These are phyloP conservation scores for Homarus gammarus DNA, from an alignment of 2,888 invertebrate species.

Conservation along the genomic window DNA sequence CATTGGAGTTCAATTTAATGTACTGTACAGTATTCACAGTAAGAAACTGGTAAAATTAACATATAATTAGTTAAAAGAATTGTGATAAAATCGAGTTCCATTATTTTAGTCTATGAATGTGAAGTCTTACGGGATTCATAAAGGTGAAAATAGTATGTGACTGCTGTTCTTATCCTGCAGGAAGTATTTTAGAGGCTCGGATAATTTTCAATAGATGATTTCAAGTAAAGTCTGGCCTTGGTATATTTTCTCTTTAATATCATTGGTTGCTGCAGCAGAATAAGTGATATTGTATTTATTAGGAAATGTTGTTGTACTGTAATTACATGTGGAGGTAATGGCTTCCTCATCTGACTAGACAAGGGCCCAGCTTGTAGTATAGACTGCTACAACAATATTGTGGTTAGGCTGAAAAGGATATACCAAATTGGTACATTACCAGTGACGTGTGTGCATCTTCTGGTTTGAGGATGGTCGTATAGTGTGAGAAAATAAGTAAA, in stretches of 20 bases:
- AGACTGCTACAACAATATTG: neutral
- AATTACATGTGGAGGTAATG: neutral
- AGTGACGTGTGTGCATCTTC: neutral
- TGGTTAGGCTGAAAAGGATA: neutral
- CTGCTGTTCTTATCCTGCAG: too few species aligned
- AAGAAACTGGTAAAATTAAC: too few species aligned
- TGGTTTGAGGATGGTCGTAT: neutral
- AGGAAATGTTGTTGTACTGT: too few species aligned
- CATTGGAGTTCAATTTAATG: too few species aligned
- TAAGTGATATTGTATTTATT: neutral
- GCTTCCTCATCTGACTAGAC: neutral
- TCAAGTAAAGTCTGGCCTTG: conserved; percentile 18
- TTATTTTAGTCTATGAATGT: too few species aligned
- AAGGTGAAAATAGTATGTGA: too few species aligned
- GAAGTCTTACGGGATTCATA: too few species aligned
- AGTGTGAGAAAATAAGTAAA: neutral
- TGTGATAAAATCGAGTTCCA: too few species aligned
- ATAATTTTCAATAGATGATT: neutral
- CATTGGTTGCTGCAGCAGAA: neutral
- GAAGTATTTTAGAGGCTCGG: neutral
- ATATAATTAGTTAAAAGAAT: too few species aligned
- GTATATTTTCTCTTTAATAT: neutral
- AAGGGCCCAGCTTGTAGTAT: neutral
- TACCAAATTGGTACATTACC: neutral
- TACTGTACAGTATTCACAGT: too few species aligned